Evolutionary conservation across 1,140 invertebrate genomes (phyloP).

Genomic region (Hestina assimilis): DNA sequence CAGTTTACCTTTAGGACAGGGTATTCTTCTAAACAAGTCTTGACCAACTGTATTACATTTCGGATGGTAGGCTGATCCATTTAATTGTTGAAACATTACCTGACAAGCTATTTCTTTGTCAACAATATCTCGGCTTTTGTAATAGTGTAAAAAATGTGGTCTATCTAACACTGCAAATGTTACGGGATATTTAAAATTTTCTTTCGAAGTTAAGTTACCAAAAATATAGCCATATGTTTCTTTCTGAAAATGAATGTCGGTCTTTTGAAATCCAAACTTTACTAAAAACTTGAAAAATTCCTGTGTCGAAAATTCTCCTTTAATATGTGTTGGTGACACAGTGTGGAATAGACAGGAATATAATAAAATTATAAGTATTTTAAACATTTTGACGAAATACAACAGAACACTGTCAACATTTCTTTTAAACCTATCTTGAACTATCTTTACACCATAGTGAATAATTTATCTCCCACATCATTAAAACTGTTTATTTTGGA

Average conservation of each 20-base stretch:
- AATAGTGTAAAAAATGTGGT: constrained; percentile 92
- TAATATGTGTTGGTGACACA: constrained; percentile 54
- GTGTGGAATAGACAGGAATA: constrained; percentile 42
- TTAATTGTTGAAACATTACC: constrained; percentile 91
- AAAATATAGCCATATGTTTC: constrained; percentile 96
- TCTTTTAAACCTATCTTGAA: constrained; percentile 5
- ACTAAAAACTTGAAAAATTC: constrained; percentile 93
- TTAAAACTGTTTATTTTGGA: neutral
- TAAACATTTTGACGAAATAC: constrained; percentile 50
- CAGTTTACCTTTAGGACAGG: constrained; percentile 87
- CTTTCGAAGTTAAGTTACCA: constrained; percentile 91
- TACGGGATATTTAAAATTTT: constrained; percentile 82
- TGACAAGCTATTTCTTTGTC: constrained; percentile 86
- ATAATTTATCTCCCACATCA: neutral
- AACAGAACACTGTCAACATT: constrained; percentile 22
- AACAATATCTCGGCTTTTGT: constrained; percentile 84
- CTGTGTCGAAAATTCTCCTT: constrained; percentile 63
- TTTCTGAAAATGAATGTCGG: constrained; percentile 88
- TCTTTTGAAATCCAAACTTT: constrained; percentile 98
- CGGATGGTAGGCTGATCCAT: constrained; percentile 90
- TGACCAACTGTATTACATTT: constrained; percentile 89
- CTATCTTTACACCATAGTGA: neutral
- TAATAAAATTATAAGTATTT: constrained; percentile 46
- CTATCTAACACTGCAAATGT: constrained; percentile 93
- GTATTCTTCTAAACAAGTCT: constrained; percentile 93